Evolutionary conservation across 2,888 invertebrate genomes (phyloP).

Genomic region (Mongoloraphidia duomilia): DNA sequence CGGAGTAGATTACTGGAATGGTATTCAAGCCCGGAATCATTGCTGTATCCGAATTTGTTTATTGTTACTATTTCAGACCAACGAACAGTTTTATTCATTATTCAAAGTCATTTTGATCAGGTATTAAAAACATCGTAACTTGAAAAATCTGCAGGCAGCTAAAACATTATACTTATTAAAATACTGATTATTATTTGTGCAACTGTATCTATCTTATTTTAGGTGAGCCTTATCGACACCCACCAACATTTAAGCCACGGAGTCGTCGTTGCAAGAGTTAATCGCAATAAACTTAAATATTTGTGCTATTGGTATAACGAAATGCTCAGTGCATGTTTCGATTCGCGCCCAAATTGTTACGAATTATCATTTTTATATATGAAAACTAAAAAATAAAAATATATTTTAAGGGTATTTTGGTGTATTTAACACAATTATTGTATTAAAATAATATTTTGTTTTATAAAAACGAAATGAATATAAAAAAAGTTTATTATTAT

Average conservation of each 20-base stretch:
- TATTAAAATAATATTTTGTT: too few relatives aligned
- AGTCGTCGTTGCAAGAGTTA: constrained; percentile 33
- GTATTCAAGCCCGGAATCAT: constrained; percentile 25
- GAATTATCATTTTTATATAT: constrained; percentile 34
- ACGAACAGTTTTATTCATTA: constrained; percentile 34
- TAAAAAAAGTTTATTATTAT: too few relatives aligned
- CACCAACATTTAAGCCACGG: constrained; percentile 32
- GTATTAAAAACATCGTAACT: constrained; percentile 14
- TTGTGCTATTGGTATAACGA: constrained; percentile 33
- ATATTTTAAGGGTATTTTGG: too few relatives aligned
- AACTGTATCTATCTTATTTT: constrained; percentile 11
- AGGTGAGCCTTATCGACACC: constrained; percentile 37
- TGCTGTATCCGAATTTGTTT: constrained; percentile 26
- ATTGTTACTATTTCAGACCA: constrained; percentile 36
- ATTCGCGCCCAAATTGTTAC: constrained; percentile 29
- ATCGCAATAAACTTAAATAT: constrained; percentile 24
- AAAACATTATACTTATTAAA: constrained; percentile 1
- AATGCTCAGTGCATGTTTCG: constrained; percentile 28
- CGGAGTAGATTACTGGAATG: constrained; percentile 29
- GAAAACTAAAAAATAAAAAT: too few relatives aligned
- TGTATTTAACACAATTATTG: too few relatives aligned
- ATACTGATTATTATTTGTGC: neutral
- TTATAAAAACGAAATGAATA: too few relatives aligned
- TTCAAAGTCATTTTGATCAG: constrained; percentile 29
- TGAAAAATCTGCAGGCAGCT: neutral